phyloP scores from a whole-genome alignment of 2,113 vertebrate genomes.

The Sinocyclocheilus anshuiensis region DNA sequence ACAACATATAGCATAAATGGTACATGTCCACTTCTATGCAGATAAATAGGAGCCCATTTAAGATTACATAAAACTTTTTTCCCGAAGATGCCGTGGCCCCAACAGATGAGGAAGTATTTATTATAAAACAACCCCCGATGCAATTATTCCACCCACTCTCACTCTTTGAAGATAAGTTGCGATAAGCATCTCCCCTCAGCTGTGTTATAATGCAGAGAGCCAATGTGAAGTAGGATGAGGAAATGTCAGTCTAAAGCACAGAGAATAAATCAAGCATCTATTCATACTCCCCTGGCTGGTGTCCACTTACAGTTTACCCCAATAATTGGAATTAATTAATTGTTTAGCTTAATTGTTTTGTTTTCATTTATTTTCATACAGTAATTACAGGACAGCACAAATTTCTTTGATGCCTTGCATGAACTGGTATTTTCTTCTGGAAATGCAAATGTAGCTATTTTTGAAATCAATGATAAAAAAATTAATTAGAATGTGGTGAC shows the following conservation, averaged over 20 bases:
- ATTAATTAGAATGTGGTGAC: constrained; percentile 21
- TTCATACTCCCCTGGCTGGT: constrained; percentile 22
- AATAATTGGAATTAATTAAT: constrained; percentile 18
- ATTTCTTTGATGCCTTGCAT: not conserved
- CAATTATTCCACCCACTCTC: constrained; percentile 56
- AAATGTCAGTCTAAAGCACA: constrained; percentile 44
- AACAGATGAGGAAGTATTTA: constrained; percentile 51
- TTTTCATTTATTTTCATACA: not conserved
- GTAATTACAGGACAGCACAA: not conserved
- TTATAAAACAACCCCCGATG: constrained; percentile 48
- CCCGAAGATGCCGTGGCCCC: constrained; percentile 1
- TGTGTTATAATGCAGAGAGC: constrained; percentile 45
- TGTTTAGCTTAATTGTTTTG: not conserved
- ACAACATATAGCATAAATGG: not conserved
- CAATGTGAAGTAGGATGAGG: constrained; percentile 34
- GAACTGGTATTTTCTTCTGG: not conserved
- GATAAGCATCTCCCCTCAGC: constrained; percentile 54
- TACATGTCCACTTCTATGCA: not conserved
- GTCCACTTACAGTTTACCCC: constrained; percentile 29
- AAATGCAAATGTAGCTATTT: not conserved
- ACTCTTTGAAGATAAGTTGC: constrained; percentile 53
- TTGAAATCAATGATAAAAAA: not conserved
- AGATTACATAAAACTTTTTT: not conserved
- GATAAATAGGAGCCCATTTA: not conserved
- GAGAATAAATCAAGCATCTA: constrained; percentile 25